Evolutionary conservation across 2,113 vertebrate species (phyloP), one percentile per base, ranked within the genome.

Genomic region (Irena cyanogastra): DNA sequence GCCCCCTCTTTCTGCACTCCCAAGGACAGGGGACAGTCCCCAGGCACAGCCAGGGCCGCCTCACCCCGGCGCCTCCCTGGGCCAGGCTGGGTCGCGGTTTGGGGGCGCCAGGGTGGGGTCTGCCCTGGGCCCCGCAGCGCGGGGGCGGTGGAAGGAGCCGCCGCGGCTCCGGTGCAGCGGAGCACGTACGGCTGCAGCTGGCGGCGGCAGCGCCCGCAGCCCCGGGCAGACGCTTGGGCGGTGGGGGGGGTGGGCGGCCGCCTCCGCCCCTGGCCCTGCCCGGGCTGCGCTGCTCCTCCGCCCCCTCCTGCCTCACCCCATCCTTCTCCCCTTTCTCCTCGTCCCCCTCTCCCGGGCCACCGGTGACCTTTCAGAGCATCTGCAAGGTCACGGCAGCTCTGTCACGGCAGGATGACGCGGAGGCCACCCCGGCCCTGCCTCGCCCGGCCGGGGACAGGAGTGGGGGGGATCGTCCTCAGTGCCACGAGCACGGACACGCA

Each of bases 381-480:
- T 60, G 57, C 97, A 97, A 97, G 93, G 97, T 95, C 92, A 61
- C 61, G 4, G 76, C 72, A 13, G 85, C 89, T 66, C 87, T 3
- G 6, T 28, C 79, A 45, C 7, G 5, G 53, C 54, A 13, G 72
- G 64, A 41, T 3, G 15, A 7, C 4, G 33, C 0, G 0, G 49
- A 13, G 89, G 50, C 16, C 50, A 65, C 33, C 64, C 31, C 37
- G 1, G 33, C 21, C 27, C 54, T 74, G 21, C 6, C 13, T 37
- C 2, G 24, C 14, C 54, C 7, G 11, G 11, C 16, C 15, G 16
- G 22, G 59, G 47, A 7, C 14, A 7, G 27, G 13, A 41, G 19
- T 3, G 6, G 11, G 49, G 45, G 22, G 28, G 47, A 26, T 27
- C 15, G 15, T 17, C 33, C 87, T 30, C 71, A 2, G 75, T 1